These are phyloP conservation scores for Muntiacus reevesi DNA, from an alignment of 2,113 vertebrate genomes.

Conservation along the genomic window DNA sequence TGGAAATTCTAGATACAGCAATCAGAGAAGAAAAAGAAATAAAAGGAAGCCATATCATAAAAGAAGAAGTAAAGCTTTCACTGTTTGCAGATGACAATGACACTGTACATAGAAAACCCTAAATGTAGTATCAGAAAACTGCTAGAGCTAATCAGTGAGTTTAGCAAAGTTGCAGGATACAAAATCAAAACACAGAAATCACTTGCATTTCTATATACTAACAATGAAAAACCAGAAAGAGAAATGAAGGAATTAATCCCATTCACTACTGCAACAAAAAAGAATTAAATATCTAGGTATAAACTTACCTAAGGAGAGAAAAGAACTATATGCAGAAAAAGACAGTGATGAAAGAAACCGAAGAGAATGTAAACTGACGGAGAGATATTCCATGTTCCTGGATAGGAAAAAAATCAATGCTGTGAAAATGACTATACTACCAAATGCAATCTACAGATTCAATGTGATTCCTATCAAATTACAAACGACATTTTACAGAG, in stretches of 20 bases:
- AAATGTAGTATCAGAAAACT: neutral
- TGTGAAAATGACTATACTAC: neutral
- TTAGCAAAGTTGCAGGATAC: neutral
- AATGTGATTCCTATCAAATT: neutral
- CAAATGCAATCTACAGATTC: neutral
- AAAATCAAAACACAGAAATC: neutral
- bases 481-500: neutral
- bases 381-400: neutral
- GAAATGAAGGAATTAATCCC: neutral
- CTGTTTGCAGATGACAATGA: neutral
- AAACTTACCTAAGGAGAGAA: neutral
- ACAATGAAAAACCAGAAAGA: neutral
- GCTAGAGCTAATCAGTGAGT: neutral
- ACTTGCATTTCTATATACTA: neutral
- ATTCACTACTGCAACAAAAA: neutral
- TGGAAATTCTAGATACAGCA: neutral
- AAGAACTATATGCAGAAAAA: neutral
- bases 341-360: neutral
- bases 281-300: neutral
- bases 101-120: neutral
- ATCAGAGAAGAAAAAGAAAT: neutral
- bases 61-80: neutral
- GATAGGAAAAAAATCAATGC: neutral
- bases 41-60: neutral
- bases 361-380: neutral